Base-by-base conservation (phyloP, 2,888 invertebrate genomes). In the Trichopria drosophilae region DNA sequence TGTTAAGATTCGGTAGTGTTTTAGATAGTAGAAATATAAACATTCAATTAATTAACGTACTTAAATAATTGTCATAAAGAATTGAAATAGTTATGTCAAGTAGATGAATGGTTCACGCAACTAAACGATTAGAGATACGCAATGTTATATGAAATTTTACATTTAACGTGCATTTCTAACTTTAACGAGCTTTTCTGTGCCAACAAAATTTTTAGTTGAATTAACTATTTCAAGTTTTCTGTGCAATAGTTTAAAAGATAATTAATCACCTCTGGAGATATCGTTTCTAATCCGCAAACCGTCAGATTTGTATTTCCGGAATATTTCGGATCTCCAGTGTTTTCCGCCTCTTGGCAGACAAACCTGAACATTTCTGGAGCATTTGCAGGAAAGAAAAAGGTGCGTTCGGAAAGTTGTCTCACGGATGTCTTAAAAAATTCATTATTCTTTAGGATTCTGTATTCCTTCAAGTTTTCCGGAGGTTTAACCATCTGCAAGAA, bases 351-450 rank as follows among this genome's bases (percentile, higher is more conserved):
- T 1, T 13, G 24, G 39, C 50, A 57, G 4, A 31, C 43, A 39
- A 69, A 69, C 0, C 57, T 49, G 34, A 70, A 69, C 20, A 64
- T 55, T 53, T 69, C 83, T 12, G 85, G 66, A 18, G 78, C 77
- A 5, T 80, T 78, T 1, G 84, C 78, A 2, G 87, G 87, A 63
- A 86, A 86, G 71, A 82, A 87, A 54, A 82, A 77, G 46, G 77
- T 71, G 28, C 72, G 75, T 23, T 78, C 77, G 0, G 83, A 80
- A 5, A 85, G 65, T 67, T 78, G 81, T 10, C 84, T 77, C 31
- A 85, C 77, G 0, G 82, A 79, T 0, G 80, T 81, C 49, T 79
- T 78, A 60, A 81, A 84, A 51, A 77, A 78, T 10, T 81, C 80
- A 57, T 84, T 79, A 62, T 83, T 84, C 23, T 71, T 78, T 60